phyloP scores from a whole-genome alignment of 2,113 vertebrate species.

The Emydura subglobosa region DNA sequence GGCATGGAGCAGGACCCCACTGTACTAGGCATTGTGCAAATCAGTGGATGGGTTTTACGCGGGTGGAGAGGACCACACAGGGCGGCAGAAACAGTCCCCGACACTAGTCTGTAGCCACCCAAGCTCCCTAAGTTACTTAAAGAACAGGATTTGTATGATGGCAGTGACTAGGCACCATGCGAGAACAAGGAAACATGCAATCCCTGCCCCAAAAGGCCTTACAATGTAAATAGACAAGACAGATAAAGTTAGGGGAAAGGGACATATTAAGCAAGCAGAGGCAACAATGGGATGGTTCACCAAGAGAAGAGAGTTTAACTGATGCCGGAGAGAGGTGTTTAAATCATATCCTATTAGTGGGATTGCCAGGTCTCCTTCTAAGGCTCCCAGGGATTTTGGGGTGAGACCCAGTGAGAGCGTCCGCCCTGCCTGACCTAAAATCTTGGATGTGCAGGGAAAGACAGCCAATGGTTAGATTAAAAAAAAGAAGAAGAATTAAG shows the following conservation, averaged over 20 bases:
- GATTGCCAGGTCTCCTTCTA: not conserved
- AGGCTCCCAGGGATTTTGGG: not conserved
- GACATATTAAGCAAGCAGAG: not conserved
- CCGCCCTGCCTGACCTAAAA: not conserved
- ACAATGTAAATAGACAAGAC: not conserved
- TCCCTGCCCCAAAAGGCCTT: not conserved
- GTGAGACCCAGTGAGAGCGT: not conserved
- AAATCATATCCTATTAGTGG: not conserved
- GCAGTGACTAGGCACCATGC: not conserved
- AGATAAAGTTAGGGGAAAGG: not conserved
- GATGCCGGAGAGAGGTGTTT: not conserved
- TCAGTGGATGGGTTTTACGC: not conserved
- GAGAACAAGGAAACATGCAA: not conserved
- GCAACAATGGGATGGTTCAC: not conserved
- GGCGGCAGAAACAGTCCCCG: not conserved
- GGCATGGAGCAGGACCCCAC: not conserved
- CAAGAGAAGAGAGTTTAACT: not conserved
- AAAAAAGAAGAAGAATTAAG: not conserved
- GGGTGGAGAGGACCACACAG: accelerated
- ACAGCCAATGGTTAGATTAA: accelerated
- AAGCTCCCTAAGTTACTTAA: not conserved
- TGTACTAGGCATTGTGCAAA: not conserved
- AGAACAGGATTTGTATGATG: not conserved
- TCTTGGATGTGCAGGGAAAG: not conserved
- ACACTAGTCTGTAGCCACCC: accelerated